Evolutionary conservation across 1,140 invertebrate species (phyloP), one percentile per base, ranked within the genome.

Genomic region (Adelges cooleyi): DNA sequence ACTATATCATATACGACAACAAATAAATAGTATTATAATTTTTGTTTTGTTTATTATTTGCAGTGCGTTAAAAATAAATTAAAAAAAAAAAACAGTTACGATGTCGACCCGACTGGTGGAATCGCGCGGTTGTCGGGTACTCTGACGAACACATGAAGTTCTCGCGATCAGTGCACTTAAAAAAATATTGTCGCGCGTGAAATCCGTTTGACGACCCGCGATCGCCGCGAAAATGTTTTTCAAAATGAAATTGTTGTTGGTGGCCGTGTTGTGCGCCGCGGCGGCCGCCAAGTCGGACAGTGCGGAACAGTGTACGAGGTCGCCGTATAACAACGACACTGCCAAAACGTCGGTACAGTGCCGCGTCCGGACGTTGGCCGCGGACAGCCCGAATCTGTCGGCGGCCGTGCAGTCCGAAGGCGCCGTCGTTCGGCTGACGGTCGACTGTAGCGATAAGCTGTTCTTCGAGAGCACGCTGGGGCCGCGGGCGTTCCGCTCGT

Each of bases 391-490:
- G 40, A 76, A 74, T 54, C 70, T 78, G 11, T 74, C 72, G 44
- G 80, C 72, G 44, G 80, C 84, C 22, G 76, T 87, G n/a, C 79
- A 82, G 42, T 77, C 83, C 71, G 86, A 90, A 71, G 83, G 84
- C 38, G 85, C 82, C 46, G 79, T 80, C 9, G 79, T 80, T 8
- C 80, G 79, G 53, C 74, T 93, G 66, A 77, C 80, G 50, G 80
- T 93, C 13, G 78, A 81, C 66, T 94, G 90, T 77, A 87, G 83
- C 73, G 84, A 88, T 70, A 79, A 84, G 20, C 78, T 89, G 67
- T 82, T 87, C 40, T 87, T 87, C 71, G 89, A 92, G 76, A 91
- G 87, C 72, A 80, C 82, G 29, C 75, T 93, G 18, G 80, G 81
- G 33, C 79, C 82, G 10, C 81, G 84, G 67, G 83, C 81, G 56